Percentiles rank a stretch among this genome's conserved stretches.
Conservation (phyloP, 2,888 invertebrate species). For the Troides aeacus region DNA sequence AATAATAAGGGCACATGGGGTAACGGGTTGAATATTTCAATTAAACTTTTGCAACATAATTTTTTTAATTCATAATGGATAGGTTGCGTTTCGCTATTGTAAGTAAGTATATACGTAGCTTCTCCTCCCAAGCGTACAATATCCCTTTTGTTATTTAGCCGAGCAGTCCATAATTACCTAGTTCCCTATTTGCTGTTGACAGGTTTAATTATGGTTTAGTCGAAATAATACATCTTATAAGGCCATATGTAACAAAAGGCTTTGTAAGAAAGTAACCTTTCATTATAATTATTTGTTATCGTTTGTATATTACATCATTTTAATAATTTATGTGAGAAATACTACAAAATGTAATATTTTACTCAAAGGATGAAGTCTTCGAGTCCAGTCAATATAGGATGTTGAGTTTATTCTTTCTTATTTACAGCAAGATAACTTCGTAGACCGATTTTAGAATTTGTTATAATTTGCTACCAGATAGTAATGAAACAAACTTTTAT, state of each 20-base stretch:
- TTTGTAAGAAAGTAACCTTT: background rate
- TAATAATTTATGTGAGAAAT: background rate
- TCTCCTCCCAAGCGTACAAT: constrained; percentile 42
- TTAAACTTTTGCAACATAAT: no score
- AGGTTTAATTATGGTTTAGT: constrained; percentile 73
- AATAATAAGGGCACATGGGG: no score
- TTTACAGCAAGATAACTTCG: no score
- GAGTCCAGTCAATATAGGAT: background rate
- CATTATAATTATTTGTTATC: background rate
- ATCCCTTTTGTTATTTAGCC: constrained; percentile 62
- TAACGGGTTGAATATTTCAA: no score
- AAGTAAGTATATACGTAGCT: constrained; percentile 40
- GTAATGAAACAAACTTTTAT: no score
- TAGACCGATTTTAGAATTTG: no score
- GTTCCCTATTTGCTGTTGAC: constrained; percentile 60
- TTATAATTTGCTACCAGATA: no score
- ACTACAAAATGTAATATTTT: background rate
- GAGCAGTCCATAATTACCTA: constrained; percentile 70
- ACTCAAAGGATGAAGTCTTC: background rate
- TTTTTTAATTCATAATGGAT: background rate
- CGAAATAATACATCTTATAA: constrained; percentile 5
- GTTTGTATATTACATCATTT: background rate
- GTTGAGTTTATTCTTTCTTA: no score
- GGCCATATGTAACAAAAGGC: background rate
- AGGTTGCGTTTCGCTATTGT: background rate